Conservation (phyloP, 2,113 vertebrate species). For the Cairina moschata region DNA sequence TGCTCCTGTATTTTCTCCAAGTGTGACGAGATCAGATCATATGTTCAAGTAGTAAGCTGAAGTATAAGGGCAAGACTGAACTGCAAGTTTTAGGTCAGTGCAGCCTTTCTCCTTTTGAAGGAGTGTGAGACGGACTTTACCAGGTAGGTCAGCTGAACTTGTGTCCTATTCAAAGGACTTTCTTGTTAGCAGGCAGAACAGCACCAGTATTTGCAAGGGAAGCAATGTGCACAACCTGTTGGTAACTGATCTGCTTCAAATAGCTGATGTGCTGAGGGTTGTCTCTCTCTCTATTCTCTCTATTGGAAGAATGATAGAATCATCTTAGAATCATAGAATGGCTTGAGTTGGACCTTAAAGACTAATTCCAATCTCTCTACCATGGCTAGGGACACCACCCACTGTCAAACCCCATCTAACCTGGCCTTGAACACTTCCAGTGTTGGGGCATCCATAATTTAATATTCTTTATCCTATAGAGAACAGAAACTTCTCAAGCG, state of each 20-base stretch:
- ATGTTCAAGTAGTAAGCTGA: neutral
- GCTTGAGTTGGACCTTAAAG: too few species aligned
- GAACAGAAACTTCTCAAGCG: neutral
- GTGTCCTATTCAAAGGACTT: neutral
- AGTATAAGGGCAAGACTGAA: neutral
- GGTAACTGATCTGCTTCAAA: neutral
- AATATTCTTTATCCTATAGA: neutral
- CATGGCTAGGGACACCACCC: too few species aligned
- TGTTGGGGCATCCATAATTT: too few species aligned
- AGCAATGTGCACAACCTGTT: neutral
- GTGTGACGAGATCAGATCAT: neutral
- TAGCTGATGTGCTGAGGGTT: neutral
- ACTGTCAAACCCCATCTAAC: too few species aligned
- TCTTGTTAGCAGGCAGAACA: neutral
- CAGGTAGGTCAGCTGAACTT: neutral
- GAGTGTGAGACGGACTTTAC: neutral
- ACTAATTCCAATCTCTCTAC: too few species aligned
- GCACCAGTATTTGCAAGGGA: neutral
- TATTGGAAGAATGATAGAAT: neutral
- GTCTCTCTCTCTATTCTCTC: rapidly evolving
- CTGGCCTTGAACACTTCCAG: too few species aligned
- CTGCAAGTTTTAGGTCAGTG: neutral
- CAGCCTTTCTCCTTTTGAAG: neutral
- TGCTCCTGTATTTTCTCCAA: rapidly evolving
- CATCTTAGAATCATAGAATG: too few species aligned